These are phyloP conservation scores for Muraenolepis orangiensis DNA, from an alignment of 2,797 vertebrate species.

Conservation along the genomic window DNA sequence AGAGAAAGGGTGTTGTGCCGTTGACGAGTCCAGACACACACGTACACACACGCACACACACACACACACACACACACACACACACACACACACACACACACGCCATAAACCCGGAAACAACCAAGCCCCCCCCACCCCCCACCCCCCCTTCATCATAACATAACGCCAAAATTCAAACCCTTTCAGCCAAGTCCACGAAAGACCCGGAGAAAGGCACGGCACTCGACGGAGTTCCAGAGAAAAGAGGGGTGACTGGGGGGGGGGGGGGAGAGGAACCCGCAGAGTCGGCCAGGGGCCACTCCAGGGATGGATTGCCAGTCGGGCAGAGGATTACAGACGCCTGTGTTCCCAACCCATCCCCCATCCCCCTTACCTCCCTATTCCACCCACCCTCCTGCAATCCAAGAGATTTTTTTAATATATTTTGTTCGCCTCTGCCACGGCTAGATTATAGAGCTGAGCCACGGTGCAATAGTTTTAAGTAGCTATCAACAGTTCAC, in stretches of 20 bases:
- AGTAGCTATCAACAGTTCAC: conserved; percentile 48
- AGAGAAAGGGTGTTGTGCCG: neutral
- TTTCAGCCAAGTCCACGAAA: neutral
- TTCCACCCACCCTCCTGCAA: conserved; percentile 13
- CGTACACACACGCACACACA: neutral
- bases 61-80: too few relatives aligned
- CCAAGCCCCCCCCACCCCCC: neutral
- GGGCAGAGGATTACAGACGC: conserved; percentile 52
- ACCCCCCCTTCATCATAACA: neutral
- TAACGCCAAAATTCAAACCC: neutral
- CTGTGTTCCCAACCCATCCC: conserved; percentile 38
- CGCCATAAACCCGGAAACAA: neutral
- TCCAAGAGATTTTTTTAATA: conserved; percentile 54
- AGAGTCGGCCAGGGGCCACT: conserved; percentile 56
- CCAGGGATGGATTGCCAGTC: conserved; percentile 50
- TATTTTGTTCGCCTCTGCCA: conserved; percentile 36
- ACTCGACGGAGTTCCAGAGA: conserved; percentile 1
- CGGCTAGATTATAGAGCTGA: conserved; percentile 60
- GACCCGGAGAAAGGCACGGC: neutral
- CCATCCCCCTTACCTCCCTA: too few relatives aligned
- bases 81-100: neutral
- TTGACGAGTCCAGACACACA: neutral
- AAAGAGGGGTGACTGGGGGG: conserved; percentile 38
- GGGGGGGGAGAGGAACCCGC: too few relatives aligned
- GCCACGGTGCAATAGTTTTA: conserved; percentile 49